These are phyloP conservation scores for Atherix ibis DNA, from an alignment of 2,888 invertebrate genomes.

Conservation along the genomic window DNA sequence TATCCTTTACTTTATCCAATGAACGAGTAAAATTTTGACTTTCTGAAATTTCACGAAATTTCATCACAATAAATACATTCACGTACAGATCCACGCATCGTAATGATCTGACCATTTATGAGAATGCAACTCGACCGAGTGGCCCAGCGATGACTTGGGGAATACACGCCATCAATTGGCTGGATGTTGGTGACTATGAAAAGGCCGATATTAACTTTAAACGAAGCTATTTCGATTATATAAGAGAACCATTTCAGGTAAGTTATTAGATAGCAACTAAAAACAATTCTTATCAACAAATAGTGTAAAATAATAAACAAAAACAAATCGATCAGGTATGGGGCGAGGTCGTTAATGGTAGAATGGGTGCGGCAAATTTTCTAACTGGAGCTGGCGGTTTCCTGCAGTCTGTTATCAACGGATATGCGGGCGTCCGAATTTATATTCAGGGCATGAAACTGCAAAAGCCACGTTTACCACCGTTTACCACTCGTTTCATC, in stretches of 20 bases:
- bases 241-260: conserved; percentile 43
- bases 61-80: no score
- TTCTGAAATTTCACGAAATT: no score
- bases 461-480: conserved; percentile 31
- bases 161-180: conserved; percentile 42
- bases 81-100: conserved; percentile 25
- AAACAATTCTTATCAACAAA: not conserved
- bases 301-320: not conserved
- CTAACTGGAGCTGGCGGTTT: conserved; percentile 46
- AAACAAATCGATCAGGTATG: conserved; percentile 33
- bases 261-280: no score
- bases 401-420: conserved; percentile 40
- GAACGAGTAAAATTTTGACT: conserved; percentile 13
- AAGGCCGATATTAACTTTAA: conserved; percentile 36
- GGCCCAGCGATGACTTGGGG: conserved; percentile 51
- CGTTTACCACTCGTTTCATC: conserved; percentile 29
- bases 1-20: conserved; percentile 40
- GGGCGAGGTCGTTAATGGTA: conserved; percentile 39
- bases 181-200: conserved; percentile 30
- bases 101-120: conserved; percentile 41
- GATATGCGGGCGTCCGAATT: conserved; percentile 40
- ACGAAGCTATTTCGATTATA: conserved; percentile 37
- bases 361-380: conserved; percentile 41
- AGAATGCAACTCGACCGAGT: conserved; percentile 35
- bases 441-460: conserved; percentile 35